phyloP scores from a whole-genome alignment of 2,888 invertebrate species.

The Drosophila robusta region DNA sequence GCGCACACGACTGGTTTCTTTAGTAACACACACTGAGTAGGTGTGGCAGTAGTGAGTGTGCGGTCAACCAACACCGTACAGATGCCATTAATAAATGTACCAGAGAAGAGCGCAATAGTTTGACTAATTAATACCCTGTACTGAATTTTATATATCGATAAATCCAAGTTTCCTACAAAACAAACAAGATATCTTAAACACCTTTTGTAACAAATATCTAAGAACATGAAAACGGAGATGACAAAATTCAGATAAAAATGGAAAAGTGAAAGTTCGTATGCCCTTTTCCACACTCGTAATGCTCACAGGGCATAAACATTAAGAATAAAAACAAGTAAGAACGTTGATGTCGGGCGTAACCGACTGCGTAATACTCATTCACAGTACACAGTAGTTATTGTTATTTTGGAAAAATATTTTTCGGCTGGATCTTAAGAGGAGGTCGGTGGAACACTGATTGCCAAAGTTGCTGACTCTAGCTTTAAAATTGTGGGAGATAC shows the following conservation, averaged over 20 bases:
- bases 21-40: conserved; percentile 11
- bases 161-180: background rate
- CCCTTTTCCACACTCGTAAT: background rate
- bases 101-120: background rate
- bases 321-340: background rate
- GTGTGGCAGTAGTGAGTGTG: conserved; percentile 24
- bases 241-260: background rate
- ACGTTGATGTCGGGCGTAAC: too few relatives aligned
- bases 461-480: too few relatives aligned
- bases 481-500: too few relatives aligned
- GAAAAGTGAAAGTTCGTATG: background rate
- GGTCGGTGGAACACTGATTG: too few relatives aligned
- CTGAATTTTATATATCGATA: too few relatives aligned
- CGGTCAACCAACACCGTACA: conserved; percentile 48
- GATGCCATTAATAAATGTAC: conserved; percentile 49
- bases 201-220: too few relatives aligned
- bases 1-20: conserved; percentile 14
- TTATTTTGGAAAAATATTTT: too few relatives aligned
- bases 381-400: too few relatives aligned
- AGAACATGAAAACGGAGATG: background rate
- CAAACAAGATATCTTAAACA: background rate
- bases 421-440: too few relatives aligned
- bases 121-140: conserved; percentile 30
- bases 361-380: too few relatives aligned
- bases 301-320: background rate